Percentiles rank a stretch among this genome's conserved stretches.
phyloP scores from a whole-genome alignment of 2,888 invertebrate species.

The Eristalinus aeneus region DNA sequence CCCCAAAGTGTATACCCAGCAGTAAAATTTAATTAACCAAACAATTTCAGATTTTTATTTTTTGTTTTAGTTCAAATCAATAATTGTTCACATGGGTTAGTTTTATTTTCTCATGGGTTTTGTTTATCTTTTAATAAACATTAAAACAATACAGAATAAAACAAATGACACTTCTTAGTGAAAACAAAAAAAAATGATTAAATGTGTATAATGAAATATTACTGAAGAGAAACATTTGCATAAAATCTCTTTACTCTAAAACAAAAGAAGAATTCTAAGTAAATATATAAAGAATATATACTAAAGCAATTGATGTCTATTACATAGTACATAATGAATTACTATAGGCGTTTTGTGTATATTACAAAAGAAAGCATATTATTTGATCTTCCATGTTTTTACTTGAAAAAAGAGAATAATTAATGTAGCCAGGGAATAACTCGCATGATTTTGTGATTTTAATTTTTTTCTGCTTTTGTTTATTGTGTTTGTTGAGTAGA shows the following conservation, averaged over 20 bases:
- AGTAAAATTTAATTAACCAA: slow-evolving; percentile 46
- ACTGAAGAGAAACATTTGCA: slow-evolving; percentile 47
- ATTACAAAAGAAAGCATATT: slow-evolving; percentile 31
- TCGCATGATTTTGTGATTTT: slow-evolving; percentile 20
- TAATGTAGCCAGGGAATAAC: slow-evolving; percentile 22
- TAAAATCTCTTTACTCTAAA: slow-evolving; percentile 39
- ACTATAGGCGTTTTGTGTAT: slow-evolving; percentile 47
- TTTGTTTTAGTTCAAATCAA: slow-evolving; percentile 32
- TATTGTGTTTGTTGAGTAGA: slow-evolving; percentile 47
- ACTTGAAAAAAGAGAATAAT: slow-evolving; percentile 17
- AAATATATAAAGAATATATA: slow-evolving; percentile 15
- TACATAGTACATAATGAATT: slow-evolving; percentile 43
- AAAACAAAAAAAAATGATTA: slow-evolving; percentile 24
- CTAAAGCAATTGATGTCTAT: slow-evolving; percentile 63
- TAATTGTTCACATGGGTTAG: slow-evolving; percentile 21
- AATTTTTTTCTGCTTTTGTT: slow-evolving; percentile 46
- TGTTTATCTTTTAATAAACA: slow-evolving; percentile 28
- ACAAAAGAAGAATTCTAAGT: not conserved
- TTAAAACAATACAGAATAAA: slow-evolving; percentile 13
- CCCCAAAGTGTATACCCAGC: slow-evolving; percentile 65
- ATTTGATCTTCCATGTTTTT: slow-evolving; percentile 66
- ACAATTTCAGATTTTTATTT: not conserved
- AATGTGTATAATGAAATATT: slow-evolving; percentile 26
- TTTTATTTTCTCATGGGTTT: slow-evolving; percentile 12
- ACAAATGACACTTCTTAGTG: slow-evolving; percentile 21